These are phyloP conservation scores for Meles meles DNA, from an alignment of 2,113 vertebrate species.

Conservation along the genomic window DNA sequence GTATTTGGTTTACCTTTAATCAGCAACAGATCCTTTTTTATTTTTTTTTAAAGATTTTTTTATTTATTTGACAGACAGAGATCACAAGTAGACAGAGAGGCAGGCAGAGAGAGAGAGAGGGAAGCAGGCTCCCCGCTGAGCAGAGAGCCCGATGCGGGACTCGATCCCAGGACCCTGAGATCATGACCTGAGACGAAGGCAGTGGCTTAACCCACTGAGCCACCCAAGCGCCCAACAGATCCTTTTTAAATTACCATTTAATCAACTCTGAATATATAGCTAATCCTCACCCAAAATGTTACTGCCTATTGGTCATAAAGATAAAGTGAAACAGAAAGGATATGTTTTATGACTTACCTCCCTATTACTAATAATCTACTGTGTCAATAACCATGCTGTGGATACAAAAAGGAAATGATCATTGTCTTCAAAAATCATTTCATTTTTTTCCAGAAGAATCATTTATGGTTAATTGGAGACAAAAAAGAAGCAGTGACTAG, in stretches of 20 bases:
- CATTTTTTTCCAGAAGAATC: not conserved
- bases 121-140: too few species aligned
- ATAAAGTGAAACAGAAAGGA: not conserved
- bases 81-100: too few species aligned
- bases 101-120: too few species aligned
- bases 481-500: not conserved
- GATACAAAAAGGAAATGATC: not conserved
- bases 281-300: not conserved
- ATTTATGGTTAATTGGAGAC: not conserved
- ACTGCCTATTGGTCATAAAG: not conserved
- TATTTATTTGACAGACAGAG: too few species aligned
- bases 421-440: not conserved
- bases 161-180: too few species aligned
- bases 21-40: not conserved
- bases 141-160: too few species aligned
- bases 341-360: not conserved
- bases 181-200: too few species aligned
- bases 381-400: not conserved
- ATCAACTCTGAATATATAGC: not conserved
- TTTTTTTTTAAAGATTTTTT: too few species aligned
- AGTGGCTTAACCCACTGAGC: too few species aligned
- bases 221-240: too few species aligned
- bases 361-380: not conserved
- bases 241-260: not conserved
- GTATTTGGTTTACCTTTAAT: not conserved